phyloP scores from a whole-genome alignment of 2,797 vertebrate species.

The Eulemur coronatus region DNA sequence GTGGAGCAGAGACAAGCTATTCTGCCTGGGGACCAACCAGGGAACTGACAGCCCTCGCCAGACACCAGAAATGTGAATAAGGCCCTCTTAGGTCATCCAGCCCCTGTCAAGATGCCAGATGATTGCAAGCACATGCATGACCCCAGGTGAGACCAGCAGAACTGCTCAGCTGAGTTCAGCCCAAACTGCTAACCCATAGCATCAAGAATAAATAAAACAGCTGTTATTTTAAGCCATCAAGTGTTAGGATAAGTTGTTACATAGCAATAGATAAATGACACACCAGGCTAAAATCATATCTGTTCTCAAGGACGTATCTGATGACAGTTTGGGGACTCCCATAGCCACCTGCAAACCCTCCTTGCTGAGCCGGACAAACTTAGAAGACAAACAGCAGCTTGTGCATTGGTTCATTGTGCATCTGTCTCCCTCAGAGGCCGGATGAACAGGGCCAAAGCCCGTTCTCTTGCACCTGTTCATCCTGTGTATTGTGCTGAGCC shows the following conservation, averaged over 20 bases:
- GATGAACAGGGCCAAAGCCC: background rate
- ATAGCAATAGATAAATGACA: constrained; percentile 43
- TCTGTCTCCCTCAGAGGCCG: constrained; percentile 52
- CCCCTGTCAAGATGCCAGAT: background rate
- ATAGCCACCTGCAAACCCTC: constrained; percentile 65
- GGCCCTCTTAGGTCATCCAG: background rate
- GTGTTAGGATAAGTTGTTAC: background rate
- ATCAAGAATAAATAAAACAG: constrained; percentile 39
- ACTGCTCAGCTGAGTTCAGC: background rate
- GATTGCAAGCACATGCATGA: background rate
- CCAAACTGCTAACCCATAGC: constrained; percentile 34
- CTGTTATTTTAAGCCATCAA: constrained; percentile 38
- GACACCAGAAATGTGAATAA: background rate
- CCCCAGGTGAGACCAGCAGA: background rate
- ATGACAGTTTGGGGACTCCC: constrained; percentile 43
- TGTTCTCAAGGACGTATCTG: constrained; percentile 6
- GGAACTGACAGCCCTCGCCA: background rate
- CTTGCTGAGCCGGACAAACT: constrained; percentile 68
- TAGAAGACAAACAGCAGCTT: background rate
- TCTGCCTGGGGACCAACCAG: background rate
- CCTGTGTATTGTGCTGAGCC: constrained; percentile 60
- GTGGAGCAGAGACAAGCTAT: background rate
- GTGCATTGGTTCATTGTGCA: constrained; percentile 31
- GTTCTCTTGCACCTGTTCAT: background rate
- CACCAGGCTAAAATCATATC: constrained; percentile 25